A percentile compares a stretch with the other conserved stretches of the same genome.
These are phyloP conservation scores for Eremophila alpestris DNA, from an alignment of 2,797 vertebrate genomes.

Conservation along the genomic window DNA sequence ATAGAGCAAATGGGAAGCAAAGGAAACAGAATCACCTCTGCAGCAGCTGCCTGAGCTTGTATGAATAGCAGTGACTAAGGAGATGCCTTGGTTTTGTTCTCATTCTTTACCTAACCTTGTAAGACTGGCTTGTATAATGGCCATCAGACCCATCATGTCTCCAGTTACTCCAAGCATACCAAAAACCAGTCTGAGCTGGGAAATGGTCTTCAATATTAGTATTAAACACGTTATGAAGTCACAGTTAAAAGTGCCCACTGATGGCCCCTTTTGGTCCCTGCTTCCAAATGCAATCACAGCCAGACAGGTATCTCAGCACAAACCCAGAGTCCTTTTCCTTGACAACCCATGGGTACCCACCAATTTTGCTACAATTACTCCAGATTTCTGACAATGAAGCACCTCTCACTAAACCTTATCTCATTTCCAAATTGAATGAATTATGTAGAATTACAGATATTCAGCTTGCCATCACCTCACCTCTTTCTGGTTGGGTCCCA, in stretches of 20 bases:
- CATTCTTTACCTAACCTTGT: neutral
- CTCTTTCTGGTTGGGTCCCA: neutral
- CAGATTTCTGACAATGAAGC: neutral
- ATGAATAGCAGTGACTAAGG: neutral
- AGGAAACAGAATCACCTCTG: neutral
- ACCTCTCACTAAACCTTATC: neutral
- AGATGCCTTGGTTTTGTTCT: neutral
- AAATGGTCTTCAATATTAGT: neutral
- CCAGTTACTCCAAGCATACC: neutral
- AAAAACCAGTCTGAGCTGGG: neutral
- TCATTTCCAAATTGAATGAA: neutral
- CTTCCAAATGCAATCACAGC: neutral
- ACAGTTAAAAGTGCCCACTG: neutral
- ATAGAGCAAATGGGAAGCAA: neutral
- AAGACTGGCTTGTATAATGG: neutral
- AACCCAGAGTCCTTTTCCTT: neutral
- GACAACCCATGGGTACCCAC: neutral
- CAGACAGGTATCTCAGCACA: neutral
- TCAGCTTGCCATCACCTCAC: neutral
- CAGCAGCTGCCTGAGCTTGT: neutral
- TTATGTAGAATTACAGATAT: neutral
- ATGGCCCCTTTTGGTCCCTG: neutral
- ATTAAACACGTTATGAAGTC: neutral
- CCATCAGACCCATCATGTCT: neutral
- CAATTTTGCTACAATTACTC: neutral